Base-by-base conservation (phyloP, 2,113 vertebrate species). In the Phyllostomus hastatus region DNA sequence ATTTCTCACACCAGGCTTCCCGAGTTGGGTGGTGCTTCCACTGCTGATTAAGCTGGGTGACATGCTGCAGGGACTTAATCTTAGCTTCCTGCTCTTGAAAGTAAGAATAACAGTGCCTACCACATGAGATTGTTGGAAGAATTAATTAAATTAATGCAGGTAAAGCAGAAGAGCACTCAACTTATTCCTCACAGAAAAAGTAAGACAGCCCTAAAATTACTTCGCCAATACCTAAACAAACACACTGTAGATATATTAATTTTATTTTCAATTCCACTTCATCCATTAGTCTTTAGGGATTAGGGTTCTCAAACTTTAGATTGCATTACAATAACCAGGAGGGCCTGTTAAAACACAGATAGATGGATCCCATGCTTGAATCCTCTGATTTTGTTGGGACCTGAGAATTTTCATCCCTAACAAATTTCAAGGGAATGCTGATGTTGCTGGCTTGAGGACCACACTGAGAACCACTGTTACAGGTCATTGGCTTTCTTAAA, bases 21-120 rank as follows among this genome's bases (percentile, higher is more conserved):
- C n/a, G 0, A 50, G 31, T 67, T 69, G 22, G n/a, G 16, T 78
- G 26, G 0, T 28, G 3, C 2, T 31, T 24, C 10, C 33, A 17
- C 4, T 72, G 19, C 33, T 86, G 22, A 76, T 24, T 15, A 79
- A 80, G 16, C 22, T 75, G 33, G 19, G 8, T 10, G 22, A 81
- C 15, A 35, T 11, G 2, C 31, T 16, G 3, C n/a, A 84, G 20
- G 28, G 10, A 14, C 2, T 81, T 10, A 54, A 43, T 38, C n/a
- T 66, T 28, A 20, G 31, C 50, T 75, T 88, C 64, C n/a, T 96
- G 50, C 76, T 52, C 70, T 52, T 80, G 38, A 88, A 61, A 81
- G 16, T 52, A 57, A 81, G 20, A 92, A 14, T 35, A 7, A 26
- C 7, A 31, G 7, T 24, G 38, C 48, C 28, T 38, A 48, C 20